Evolutionary conservation across 2,797 vertebrate species (phyloP).

Genomic region (Threskiornis aethiopicus): DNA sequence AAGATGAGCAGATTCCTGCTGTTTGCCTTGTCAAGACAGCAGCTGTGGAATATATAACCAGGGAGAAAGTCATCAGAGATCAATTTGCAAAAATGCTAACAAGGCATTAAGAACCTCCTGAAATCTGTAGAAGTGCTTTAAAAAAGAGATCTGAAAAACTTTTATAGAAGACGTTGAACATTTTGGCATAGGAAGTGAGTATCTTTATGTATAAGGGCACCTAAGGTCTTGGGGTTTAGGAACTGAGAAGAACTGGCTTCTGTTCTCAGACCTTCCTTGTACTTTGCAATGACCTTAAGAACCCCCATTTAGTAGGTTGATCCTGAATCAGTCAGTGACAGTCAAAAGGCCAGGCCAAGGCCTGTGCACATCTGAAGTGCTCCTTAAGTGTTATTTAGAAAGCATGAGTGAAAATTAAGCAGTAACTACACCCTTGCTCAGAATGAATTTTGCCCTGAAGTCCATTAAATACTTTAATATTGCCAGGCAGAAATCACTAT

Average conservation of each 20-base stretch:
- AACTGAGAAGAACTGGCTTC: not conserved
- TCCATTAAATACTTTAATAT: not conserved
- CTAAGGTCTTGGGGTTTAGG: not conserved
- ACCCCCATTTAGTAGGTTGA: not conserved
- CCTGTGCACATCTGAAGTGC: not conserved
- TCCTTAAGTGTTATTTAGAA: not conserved
- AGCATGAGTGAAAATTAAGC: not conserved
- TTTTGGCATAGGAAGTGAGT: not conserved
- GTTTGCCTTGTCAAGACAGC: constrained; percentile 5
- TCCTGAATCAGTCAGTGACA: not conserved
- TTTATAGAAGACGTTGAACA: not conserved
- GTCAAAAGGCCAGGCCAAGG: not conserved
- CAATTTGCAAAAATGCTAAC: not conserved
- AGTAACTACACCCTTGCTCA: not conserved
- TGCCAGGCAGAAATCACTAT: not conserved
- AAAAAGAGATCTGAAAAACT: not conserved
- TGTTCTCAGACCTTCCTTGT: not conserved
- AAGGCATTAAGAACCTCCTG: not conserved
- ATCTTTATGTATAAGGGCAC: not conserved
- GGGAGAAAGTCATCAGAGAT: not conserved
- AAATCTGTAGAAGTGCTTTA: not conserved
- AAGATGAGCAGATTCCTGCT: not conserved
- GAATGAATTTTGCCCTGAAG: not conserved
- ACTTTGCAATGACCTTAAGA: not conserved
- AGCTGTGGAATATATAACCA: not conserved